A percentile compares a stretch with the other conserved stretches of the same genome.
phyloP scores from a whole-genome alignment of 2,888 invertebrate species.

The Imbricaverruca yamaguchii region DNA sequence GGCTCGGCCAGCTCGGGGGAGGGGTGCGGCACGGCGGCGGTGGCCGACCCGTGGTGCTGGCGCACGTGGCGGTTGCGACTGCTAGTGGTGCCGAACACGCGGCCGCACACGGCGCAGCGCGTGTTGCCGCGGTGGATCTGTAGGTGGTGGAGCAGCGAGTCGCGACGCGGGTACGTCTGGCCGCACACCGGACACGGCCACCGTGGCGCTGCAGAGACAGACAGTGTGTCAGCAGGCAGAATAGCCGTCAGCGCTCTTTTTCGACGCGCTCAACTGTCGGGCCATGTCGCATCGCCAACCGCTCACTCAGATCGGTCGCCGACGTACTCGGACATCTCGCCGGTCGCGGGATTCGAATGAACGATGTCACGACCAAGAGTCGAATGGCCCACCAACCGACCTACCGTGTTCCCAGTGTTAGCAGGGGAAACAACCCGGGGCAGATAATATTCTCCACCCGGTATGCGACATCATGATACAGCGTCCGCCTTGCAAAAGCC shows the following conservation, averaged over 20 bases:
- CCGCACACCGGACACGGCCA: slow-evolving; percentile 30
- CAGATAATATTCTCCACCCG: no score
- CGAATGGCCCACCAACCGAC: no score
- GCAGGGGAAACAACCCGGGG: no score
- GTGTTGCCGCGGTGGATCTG: slow-evolving; percentile 32
- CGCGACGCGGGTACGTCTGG: slow-evolving; percentile 29
- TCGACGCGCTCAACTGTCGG: background rate
- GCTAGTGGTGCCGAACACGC: slow-evolving; percentile 28
- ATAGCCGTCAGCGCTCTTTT: background rate
- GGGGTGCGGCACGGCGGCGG: background rate
- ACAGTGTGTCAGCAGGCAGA: background rate
- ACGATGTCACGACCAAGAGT: no score
- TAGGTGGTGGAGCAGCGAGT: slow-evolving; percentile 31
- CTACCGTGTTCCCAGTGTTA: no score
- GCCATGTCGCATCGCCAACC: no score
- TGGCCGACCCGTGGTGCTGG: slow-evolving; percentile 24
- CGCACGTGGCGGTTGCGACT: slow-evolving; percentile 28
- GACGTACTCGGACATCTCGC: no score
- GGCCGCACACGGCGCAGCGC: slow-evolving; percentile 25
- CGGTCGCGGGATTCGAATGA: no score
- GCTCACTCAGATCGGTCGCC: no score
- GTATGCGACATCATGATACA: no score
- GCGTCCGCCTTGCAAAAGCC: no score
- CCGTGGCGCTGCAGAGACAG: background rate
- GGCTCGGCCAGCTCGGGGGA: no score